Percentiles rank a stretch among this genome's conserved stretches.
These are phyloP conservation scores for Luscinia megarhynchos DNA, from an alignment of 2,797 vertebrate genomes.

Conservation along the genomic window DNA sequence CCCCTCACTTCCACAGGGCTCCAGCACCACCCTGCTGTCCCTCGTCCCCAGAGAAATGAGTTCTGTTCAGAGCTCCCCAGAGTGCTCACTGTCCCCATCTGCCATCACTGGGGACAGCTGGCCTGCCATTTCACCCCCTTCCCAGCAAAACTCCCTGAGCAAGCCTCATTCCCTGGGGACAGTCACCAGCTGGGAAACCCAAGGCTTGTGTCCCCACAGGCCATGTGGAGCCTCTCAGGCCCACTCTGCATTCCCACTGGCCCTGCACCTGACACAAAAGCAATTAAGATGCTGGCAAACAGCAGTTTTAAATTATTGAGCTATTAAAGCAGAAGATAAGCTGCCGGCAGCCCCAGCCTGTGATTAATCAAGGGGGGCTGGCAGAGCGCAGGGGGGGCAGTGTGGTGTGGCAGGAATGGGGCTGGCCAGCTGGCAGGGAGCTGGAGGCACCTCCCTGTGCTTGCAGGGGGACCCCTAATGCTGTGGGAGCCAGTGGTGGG, in stretches of 20 bases:
- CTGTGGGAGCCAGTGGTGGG: neutral
- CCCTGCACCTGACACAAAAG: conserved; percentile 72
- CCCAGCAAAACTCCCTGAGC: neutral
- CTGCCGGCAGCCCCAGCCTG: conserved; percentile 70
- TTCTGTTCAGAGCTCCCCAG: neutral
- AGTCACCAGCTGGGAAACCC: conserved; percentile 3
- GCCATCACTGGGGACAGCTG: neutral
- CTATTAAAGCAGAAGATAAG: conserved; percentile 81
- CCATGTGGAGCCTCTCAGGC: rapidly evolving
- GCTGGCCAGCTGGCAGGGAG: rapidly evolving
- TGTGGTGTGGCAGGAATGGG: rapidly evolving
- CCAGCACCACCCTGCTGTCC: neutral
- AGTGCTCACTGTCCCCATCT: neutral
- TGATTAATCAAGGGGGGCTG: conserved; percentile 75
- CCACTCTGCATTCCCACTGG: conserved; percentile 68
- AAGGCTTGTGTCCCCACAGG: neutral
- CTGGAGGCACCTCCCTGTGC: neutral
- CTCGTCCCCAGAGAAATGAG: neutral
- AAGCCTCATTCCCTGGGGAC: neutral
- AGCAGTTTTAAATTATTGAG: conserved; percentile 78
- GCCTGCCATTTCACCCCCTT: neutral
- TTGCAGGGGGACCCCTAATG: neutral
- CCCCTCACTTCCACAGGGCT: rapidly evolving
- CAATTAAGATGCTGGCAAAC: conserved; percentile 78
- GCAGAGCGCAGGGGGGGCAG: rapidly evolving